Evolutionary conservation across 2,797 vertebrate species (phyloP).

Genomic region (Balearica regulorum): DNA sequence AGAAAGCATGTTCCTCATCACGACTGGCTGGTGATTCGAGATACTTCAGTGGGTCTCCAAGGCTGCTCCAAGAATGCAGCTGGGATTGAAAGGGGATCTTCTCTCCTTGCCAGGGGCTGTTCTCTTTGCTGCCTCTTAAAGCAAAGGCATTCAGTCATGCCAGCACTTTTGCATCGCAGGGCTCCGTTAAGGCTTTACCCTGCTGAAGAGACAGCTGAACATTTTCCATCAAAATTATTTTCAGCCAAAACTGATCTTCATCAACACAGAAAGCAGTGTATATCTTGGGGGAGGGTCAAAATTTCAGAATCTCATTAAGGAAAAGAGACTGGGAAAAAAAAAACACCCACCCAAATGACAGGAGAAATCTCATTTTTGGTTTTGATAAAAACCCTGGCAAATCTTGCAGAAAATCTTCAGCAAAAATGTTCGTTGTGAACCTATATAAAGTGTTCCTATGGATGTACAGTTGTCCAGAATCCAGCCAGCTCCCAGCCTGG

Average conservation of each 20-base stretch:
- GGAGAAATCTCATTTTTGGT: background rate
- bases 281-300: background rate
- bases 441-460: background rate
- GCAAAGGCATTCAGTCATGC: background rate
- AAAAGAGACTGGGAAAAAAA: background rate
- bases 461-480: background rate
- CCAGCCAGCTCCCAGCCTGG: background rate
- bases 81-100: background rate
- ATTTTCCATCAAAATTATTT: slow-evolving; percentile 4
- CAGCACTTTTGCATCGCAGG: background rate
- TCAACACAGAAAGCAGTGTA: background rate
- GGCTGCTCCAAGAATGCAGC: background rate
- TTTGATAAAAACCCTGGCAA: background rate
- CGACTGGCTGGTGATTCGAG: background rate
- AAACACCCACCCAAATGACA: too few relatives aligned
- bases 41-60: background rate
- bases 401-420: background rate
- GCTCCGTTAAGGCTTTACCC: background rate
- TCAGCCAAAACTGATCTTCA: slow-evolving; percentile 1
- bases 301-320: background rate
- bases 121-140: background rate
- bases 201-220: slow-evolving; percentile 14
- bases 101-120: background rate
- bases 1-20: background rate
- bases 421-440: background rate